These are phyloP conservation scores for Iphiclides podalirius DNA, from an alignment of 2,888 invertebrate genomes.

Conservation along the genomic window DNA sequence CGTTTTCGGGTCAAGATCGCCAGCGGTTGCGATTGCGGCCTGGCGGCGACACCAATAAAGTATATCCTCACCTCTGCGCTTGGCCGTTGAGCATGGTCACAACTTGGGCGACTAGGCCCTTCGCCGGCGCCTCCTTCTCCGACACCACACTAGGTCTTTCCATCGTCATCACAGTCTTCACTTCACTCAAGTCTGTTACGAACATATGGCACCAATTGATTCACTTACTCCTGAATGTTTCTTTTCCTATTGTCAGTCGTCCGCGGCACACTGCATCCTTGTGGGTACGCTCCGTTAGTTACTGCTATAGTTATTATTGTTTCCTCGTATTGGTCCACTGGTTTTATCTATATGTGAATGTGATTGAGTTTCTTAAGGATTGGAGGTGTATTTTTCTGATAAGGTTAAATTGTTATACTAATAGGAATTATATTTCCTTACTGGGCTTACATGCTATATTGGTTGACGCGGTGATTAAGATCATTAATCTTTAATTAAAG, in stretches of 20 bases:
- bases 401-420: not conserved
- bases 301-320: constrained; percentile 10
- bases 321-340: constrained; percentile 3
- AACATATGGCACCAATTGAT: constrained; percentile 19
- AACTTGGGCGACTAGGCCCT: constrained; percentile 75
- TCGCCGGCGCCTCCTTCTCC: constrained; percentile 70
- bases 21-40: not conserved
- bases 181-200: constrained; percentile 25
- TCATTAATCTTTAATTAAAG: too few relatives aligned
- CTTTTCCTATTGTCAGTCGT: not conserved
- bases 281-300: constrained; percentile 7
- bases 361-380: constrained; percentile 12
- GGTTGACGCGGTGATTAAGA: too few relatives aligned
- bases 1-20: constrained; percentile 5
- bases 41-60: not conserved
- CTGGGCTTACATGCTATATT: too few relatives aligned
- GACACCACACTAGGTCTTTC: constrained; percentile 56
- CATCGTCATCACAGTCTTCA: constrained; percentile 59
- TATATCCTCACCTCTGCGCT: constrained; percentile 59
- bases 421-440: not conserved
- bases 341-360: not conserved
- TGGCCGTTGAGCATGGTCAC: constrained; percentile 76
- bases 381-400: constrained; percentile 3
- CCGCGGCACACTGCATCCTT: not conserved
- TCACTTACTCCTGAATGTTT: not conserved